A percentile compares a stretch with the other conserved stretches of the same genome.
phyloP scores from a whole-genome alignment of 2,113 vertebrate species.

The Dasyprocta punctata region DNA sequence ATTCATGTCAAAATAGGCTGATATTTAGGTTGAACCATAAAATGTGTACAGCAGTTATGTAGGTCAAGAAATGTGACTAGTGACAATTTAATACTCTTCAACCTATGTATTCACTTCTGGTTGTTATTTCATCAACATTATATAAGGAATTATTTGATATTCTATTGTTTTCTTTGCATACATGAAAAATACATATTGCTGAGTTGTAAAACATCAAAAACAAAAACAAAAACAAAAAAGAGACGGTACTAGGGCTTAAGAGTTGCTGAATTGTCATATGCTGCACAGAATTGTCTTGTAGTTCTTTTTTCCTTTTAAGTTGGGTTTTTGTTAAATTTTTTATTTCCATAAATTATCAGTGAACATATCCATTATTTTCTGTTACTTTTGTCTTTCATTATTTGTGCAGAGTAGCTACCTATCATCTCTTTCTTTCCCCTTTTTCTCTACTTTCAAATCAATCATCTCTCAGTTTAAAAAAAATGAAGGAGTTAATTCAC shows the following conservation, averaged over 20 bases:
- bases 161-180: neutral
- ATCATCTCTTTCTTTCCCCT: no score
- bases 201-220: neutral
- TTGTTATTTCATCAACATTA: neutral
- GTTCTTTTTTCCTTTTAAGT: neutral
- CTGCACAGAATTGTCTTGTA: neutral
- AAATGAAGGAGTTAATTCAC: neutral
- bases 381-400: neutral
- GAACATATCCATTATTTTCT: neutral
- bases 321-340: neutral
- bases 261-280: neutral
- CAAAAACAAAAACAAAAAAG: neutral
- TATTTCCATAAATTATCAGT: neutral
- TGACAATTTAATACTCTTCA: neutral
- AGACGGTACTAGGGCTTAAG: neutral
- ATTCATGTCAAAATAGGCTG: neutral
- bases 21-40: neutral
- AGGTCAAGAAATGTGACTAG: neutral
- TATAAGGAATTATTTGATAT: neutral
- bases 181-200: neutral
- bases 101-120: neutral
- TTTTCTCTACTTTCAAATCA: neutral
- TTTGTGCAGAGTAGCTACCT: no score
- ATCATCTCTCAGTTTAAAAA: neutral
- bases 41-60: neutral